Conservation (phyloP, 2,113 vertebrate genomes). For the Eptesicus fuscus region DNA sequence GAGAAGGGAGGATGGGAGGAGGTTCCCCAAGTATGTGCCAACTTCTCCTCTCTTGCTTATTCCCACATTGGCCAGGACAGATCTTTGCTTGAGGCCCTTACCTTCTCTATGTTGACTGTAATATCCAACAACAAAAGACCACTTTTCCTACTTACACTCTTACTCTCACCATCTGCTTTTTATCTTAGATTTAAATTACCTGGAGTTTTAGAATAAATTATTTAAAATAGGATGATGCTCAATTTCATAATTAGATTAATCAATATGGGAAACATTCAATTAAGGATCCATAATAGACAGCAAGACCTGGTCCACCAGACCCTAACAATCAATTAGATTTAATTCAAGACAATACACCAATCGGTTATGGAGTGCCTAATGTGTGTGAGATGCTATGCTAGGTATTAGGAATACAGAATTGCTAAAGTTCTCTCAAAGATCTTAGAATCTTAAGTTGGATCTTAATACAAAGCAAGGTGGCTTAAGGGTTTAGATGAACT, state of each 20-base stretch:
- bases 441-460: background rate
- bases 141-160: background rate
- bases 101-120: background rate
- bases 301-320: background rate
- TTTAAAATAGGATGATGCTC: slow-evolving; percentile 4
- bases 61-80: background rate
- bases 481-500: background rate
- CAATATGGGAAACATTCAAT: background rate
- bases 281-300: background rate
- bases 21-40: background rate
- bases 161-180: background rate
- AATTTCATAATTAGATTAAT: slow-evolving; percentile 46
- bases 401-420: background rate
- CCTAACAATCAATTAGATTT: background rate
- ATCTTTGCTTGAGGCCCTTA: background rate
- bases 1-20: background rate
- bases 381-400: background rate
- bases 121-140: background rate
- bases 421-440: background rate
- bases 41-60: background rate
- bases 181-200: slow-evolving; percentile 25
- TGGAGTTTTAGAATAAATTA: slow-evolving; percentile 37
- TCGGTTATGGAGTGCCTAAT: background rate
- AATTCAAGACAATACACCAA: background rate
- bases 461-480: background rate